Evolutionary conservation across 2,113 vertebrate genomes (phyloP).

Genomic region (Craseonycteris thonglongyai): DNA sequence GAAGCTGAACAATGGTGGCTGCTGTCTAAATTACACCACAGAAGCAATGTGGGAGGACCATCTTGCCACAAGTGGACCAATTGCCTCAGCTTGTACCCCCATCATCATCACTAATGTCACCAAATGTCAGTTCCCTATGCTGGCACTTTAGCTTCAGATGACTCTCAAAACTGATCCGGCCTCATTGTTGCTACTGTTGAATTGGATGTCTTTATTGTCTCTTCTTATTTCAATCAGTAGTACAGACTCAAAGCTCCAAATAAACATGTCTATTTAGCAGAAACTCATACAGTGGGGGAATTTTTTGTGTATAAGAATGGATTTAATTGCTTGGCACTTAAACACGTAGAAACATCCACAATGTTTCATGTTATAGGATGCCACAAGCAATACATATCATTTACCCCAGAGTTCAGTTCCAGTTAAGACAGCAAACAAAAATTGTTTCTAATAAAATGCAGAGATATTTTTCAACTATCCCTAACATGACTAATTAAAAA

Average conservation of each 20-base stretch:
- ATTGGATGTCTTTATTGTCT: background rate
- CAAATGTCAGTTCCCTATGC: background rate
- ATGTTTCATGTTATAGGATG: background rate
- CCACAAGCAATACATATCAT: background rate
- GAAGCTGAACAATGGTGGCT: background rate
- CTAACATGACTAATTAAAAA: background rate
- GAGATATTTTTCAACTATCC: background rate
- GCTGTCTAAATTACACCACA: background rate
- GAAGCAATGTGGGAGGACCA: background rate
- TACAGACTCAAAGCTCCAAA: background rate
- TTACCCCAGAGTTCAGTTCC: background rate
- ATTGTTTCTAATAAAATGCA: background rate
- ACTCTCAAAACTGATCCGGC: background rate
- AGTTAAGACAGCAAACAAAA: background rate
- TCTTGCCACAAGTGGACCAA: background rate
- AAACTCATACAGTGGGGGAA: accelerated
- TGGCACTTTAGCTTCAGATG: background rate
- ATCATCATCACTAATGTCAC: background rate
- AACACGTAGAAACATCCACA: background rate
- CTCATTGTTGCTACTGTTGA: background rate
- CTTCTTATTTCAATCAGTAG: background rate
- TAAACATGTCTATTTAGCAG: background rate
- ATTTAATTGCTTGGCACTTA: background rate
- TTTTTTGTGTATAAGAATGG: background rate
- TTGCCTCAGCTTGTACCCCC: background rate